phyloP scores from a whole-genome alignment of 2,888 invertebrate genomes.

The Iselma pallidipennis region DNA sequence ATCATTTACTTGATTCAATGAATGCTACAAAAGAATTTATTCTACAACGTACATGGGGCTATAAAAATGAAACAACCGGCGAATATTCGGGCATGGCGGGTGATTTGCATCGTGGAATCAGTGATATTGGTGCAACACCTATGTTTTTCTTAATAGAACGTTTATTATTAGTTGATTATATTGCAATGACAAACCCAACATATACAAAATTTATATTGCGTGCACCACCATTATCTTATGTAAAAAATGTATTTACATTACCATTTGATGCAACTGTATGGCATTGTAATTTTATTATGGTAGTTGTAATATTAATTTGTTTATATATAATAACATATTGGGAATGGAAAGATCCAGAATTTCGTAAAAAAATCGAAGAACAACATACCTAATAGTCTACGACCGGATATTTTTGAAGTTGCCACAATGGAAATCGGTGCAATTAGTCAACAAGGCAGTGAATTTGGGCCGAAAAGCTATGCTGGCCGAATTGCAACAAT shows the following conservation, averaged over 20 bases:
- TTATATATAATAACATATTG: conserved; percentile 42
- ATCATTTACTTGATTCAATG: conserved; percentile 60
- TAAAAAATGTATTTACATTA: conserved; percentile 68
- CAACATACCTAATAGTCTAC: conserved; percentile 20
- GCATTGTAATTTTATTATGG: conserved; percentile 61
- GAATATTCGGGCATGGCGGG: conserved; percentile 64
- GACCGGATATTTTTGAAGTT: conserved; percentile 41
- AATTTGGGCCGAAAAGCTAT: conserved; percentile 53
- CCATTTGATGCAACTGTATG: conserved; percentile 69
- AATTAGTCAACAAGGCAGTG: conserved; percentile 58
- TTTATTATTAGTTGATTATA: conserved; percentile 57
- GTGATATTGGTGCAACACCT: conserved; percentile 61
- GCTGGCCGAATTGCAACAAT: conserved; percentile 56
- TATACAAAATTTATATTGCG: conserved; percentile 66
- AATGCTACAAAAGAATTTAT: conserved; percentile 59
- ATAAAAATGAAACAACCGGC: conserved; percentile 57
- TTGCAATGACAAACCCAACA: conserved; percentile 62
- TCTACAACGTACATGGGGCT: conserved; percentile 63
- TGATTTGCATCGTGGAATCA: conserved; percentile 59
- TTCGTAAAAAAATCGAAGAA: conserved; percentile 5
- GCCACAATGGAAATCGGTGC: conserved; percentile 56
- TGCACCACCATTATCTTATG: conserved; percentile 66
- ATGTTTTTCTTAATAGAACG: conserved; percentile 50
- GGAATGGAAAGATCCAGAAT: conserved; percentile 44
- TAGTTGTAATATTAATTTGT: conserved; percentile 42